Evolutionary conservation across 1,140 invertebrate species (phyloP), one percentile per base, ranked within the genome.

Genomic region (Panagrolaimus sp.): DNA sequence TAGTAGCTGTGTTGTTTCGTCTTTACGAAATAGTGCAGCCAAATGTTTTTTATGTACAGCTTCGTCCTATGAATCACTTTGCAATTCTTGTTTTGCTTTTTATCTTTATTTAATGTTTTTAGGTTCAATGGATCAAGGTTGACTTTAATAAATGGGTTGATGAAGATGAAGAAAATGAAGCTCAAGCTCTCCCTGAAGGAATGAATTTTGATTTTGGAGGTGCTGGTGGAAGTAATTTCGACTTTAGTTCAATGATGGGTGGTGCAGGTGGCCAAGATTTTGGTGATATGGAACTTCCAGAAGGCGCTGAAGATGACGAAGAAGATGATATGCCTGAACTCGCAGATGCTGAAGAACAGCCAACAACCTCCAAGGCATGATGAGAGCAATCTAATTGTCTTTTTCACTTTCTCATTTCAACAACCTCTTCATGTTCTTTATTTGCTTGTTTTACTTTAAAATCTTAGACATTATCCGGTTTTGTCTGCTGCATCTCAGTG

Each of bases 91-190:
- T 64, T 45, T 77, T 43, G 8, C 15, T 48, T n/a, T n/a, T n/a
- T n/a, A n/a, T n/a, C 26, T 32, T 67, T n/a, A n/a, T n/a, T 70
- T 24, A 43, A 65, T 46, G n/a, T 65, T 65, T 83, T 71, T 74
- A 86, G 85, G 89, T 90, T 75, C 93, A 96, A 83, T 98, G 94
- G 93, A 87, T 98, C 66, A 96, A 94, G 85, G 90, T 93, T 73
- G 94, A 98, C 84, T 98, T 97, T 83, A 90, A 92, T 77, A 93
- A 94, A 85, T 97, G 94, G 93, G 90, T 90, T 83, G 94, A 97
- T 87, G 94, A 97, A 85, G 91, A 90, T 80, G 90, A 91, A 68
- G 89, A 88, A 68, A 90, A 90, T 52, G 88, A 88, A 68, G 90
- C 89, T 67, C 52, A 26, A 21, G 28, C 21, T n/a, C 84, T 72